Conservation (phyloP, 2,113 vertebrate species). For the Urocitellus parryii region DNA sequence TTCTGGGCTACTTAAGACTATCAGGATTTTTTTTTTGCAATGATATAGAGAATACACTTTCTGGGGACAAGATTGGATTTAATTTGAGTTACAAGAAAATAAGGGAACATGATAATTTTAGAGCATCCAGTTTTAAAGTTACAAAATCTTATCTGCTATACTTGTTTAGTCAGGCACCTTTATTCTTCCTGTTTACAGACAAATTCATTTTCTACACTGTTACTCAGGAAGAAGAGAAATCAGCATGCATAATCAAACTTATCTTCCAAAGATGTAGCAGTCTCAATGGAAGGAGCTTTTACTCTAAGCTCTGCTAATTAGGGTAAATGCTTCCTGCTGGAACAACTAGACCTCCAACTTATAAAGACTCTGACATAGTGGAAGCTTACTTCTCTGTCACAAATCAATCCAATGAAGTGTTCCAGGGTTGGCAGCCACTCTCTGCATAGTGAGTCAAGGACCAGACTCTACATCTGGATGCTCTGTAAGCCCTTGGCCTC, state of each 20-base stretch:
- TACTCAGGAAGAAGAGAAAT: neutral
- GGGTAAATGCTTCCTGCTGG: neutral
- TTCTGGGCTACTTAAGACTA: neutral
- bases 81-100: neutral
- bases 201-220: neutral
- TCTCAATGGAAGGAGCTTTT: neutral
- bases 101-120: neutral
- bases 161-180: neutral
- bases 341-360: neutral
- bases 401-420: neutral
- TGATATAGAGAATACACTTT: neutral
- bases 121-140: neutral
- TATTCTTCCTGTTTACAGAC: neutral
- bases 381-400: neutral
- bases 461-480: neutral
- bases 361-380: neutral
- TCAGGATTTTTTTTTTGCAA: neutral
- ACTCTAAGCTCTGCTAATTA: neutral
- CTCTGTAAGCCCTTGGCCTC: neutral
- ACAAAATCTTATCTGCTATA: neutral
- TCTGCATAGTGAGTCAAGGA: neutral
- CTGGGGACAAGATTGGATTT: neutral
- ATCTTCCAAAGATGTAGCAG: neutral
- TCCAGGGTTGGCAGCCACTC: neutral
- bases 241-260: neutral